A percentile compares a stretch with the other conserved stretches of the same genome.
Conservation (phyloP, 2,888 invertebrate species). For the Agrilus cyanescens region DNA sequence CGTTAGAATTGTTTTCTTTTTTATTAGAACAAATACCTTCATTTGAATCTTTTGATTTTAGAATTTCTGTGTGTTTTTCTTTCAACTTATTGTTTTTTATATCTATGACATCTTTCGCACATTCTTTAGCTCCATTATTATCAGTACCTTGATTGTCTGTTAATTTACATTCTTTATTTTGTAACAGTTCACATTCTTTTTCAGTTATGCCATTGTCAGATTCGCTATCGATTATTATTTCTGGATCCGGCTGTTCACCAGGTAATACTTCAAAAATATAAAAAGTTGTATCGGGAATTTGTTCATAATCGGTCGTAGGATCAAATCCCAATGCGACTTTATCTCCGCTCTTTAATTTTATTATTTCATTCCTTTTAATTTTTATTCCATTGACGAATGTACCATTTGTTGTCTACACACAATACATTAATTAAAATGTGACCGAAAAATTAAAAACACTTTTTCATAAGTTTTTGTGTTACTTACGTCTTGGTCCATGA, state of each 20-base stretch:
- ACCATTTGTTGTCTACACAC: slow-evolving; percentile 51
- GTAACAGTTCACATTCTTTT: neutral
- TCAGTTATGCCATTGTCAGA: neutral
- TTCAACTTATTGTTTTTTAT: neutral
- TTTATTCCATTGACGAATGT: slow-evolving; percentile 40
- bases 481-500: slow-evolving; percentile 14
- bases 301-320: neutral
- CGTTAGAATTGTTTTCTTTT: no score
- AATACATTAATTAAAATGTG: slow-evolving; percentile 14
- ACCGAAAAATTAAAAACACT: neutral
- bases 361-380: slow-evolving; percentile 32
- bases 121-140: neutral
- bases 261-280: neutral
- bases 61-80: no score
- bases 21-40: no score
- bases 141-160: neutral
- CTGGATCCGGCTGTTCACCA: neutral
- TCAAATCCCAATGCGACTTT: slow-evolving; percentile 41
- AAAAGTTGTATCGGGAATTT: neutral
- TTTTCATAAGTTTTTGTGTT: slow-evolving; percentile 2
- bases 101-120: neutral
- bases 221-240: neutral
- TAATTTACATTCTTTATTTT: neutral
- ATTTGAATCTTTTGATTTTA: no score
- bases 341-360: slow-evolving; percentile 35